Evolutionary conservation across 2,888 invertebrate species (phyloP).

Genomic region (Apantesis nais): DNA sequence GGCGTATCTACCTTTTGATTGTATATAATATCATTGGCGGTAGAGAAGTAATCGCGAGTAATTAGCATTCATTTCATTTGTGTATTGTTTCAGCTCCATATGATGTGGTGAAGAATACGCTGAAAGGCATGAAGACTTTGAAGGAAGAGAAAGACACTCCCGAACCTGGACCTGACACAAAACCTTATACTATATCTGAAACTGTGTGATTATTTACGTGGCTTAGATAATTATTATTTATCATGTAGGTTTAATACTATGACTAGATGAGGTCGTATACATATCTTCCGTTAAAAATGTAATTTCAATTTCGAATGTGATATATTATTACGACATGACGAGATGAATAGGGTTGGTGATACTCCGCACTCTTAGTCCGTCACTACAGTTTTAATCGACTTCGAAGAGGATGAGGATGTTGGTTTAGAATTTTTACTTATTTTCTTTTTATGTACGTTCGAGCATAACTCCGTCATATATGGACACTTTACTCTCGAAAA

Average conservation of each 20-base stretch:
- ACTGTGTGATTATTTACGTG: conserved; percentile 43
- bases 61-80: neutral
- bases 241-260: neutral
- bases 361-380: no score
- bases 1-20: no score
- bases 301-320: no score
- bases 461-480: no score
- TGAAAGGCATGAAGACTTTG: conserved; percentile 59
- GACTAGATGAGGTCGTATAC: neutral
- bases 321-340: no score
- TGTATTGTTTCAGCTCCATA: conserved; percentile 59
- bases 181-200: conserved; percentile 50
- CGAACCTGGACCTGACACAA: conserved; percentile 28
- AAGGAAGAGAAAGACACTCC: conserved; percentile 53
- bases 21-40: no score
- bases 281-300: neutral
- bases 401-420: no score
- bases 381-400: no score
- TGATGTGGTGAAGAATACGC: conserved; percentile 56
- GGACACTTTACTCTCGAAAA: no score
- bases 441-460: no score
- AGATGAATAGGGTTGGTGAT: no score
- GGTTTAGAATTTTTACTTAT: no score
- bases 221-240: neutral
- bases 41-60: neutral